These are phyloP conservation scores for Saguinus midas DNA, from an alignment of 2,113 vertebrate genomes.

Conservation along the genomic window DNA sequence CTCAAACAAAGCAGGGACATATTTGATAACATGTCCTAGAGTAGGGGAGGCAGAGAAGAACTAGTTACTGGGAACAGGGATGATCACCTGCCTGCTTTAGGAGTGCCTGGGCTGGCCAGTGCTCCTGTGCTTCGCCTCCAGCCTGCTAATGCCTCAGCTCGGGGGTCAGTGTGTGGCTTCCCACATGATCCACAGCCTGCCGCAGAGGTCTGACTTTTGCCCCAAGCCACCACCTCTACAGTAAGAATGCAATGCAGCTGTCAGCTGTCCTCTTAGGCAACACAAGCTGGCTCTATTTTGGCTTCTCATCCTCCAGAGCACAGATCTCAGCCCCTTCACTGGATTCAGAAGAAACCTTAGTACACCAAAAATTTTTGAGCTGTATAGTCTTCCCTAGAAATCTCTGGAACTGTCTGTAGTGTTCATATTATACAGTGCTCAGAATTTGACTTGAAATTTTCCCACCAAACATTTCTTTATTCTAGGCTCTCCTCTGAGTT, in stretches of 20 bases:
- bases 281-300: background rate
- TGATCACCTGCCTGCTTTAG: background rate
- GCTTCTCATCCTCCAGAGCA: background rate
- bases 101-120: background rate
- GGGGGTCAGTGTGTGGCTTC: background rate
- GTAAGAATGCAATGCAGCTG: no score
- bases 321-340: background rate
- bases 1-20: background rate
- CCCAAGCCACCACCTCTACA: background rate
- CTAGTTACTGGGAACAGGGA: background rate
- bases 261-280: background rate
- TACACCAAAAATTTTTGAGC: background rate
- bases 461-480: background rate
- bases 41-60: background rate
- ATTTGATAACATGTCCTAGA: background rate
- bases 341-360: background rate
- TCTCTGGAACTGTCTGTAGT: no score
- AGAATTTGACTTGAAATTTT: background rate
- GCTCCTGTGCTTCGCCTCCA: background rate
- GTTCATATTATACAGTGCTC: background rate
- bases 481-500: background rate
- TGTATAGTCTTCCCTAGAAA: background rate
- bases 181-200: background rate
- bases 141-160: background rate
- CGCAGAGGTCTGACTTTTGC: background rate